A percentile compares a stretch with the other conserved stretches of the same genome.
phyloP scores from a whole-genome alignment of 2,797 vertebrate species.

The Mergus octosetaceus region DNA sequence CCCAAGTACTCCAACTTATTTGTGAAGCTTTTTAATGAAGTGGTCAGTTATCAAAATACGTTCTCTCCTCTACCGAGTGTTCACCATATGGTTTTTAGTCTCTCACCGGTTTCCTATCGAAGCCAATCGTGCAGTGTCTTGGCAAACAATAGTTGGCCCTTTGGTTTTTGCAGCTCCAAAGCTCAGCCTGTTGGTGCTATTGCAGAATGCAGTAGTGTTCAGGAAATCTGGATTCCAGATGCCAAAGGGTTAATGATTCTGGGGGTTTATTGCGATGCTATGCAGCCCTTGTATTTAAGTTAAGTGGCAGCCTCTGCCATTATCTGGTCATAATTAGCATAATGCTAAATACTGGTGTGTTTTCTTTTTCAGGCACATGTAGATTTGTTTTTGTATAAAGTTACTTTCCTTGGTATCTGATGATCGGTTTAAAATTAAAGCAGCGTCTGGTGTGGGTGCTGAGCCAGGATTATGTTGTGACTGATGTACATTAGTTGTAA shows the following conservation, averaged over 20 bases:
- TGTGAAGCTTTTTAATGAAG: neutral
- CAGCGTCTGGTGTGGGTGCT: conserved; percentile 72
- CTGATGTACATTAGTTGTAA: conserved; percentile 82
- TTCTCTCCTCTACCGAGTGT: neutral
- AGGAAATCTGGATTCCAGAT: conserved; percentile 47
- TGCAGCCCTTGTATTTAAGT: conserved; percentile 74
- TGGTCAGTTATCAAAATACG: neutral
- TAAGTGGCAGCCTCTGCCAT: conserved; percentile 47
- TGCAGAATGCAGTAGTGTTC: neutral
- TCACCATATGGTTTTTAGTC: neutral
- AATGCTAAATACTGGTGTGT: conserved; percentile 62
- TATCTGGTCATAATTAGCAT: conserved; percentile 49
- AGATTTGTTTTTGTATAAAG: conserved; percentile 73
- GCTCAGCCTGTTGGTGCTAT: neutral
- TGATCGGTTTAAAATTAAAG: conserved; percentile 73
- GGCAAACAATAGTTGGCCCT: neutral
- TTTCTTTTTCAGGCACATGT: conserved; percentile 76
- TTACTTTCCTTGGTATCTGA: conserved; percentile 71
- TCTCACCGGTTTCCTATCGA: conserved; percentile 6
- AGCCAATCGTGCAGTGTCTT: conserved; percentile 32
- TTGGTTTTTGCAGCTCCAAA: conserved; percentile 7
- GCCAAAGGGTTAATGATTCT: conserved; percentile 60
- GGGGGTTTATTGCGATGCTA: conserved; percentile 56
- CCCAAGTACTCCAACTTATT: neutral
- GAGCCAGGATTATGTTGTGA: conserved; percentile 81